A percentile compares a stretch with the other conserved stretches of the same genome.
Evolutionary conservation across 2,888 invertebrate genomes (phyloP).

Genomic region (Calameuta idolon): DNA sequence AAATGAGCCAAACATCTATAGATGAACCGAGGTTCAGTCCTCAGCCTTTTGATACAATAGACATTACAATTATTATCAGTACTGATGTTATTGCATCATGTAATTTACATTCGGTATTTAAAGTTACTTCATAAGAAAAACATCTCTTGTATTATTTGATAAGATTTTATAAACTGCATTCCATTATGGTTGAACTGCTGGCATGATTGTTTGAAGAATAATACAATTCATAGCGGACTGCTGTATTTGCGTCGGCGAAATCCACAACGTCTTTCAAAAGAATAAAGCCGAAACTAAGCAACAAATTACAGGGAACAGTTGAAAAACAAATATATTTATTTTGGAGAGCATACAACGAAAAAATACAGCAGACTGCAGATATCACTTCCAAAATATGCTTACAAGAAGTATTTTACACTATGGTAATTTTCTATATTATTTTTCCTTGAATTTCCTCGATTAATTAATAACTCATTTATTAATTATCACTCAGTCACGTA

Average conservation of each 20-base stretch:
- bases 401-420: constrained; percentile 37
- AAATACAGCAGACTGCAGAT: constrained; percentile 48
- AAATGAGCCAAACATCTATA: too few relatives aligned
- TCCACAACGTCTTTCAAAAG: constrained; percentile 1
- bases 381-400: constrained; percentile 41
- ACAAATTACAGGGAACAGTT: too few relatives aligned
- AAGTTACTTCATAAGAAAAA: constrained; percentile 12
- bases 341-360: constrained; percentile 14
- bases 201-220: too few relatives aligned
- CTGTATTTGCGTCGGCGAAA: constrained; percentile 31
- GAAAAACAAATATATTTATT: constrained; percentile 21
- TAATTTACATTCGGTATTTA: too few relatives aligned
- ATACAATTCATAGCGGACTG: constrained; percentile 25
- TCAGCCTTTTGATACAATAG: too few relatives aligned
- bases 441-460: constrained; percentile 22
- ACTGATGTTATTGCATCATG: too few relatives aligned
- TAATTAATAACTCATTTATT: constrained; percentile 26
- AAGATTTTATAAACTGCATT: too few relatives aligned
- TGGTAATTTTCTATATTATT: constrained; percentile 29
- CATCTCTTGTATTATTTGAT: constrained; percentile 10
- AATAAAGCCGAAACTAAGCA: too few relatives aligned
- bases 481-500: constrained; percentile 22
- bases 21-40: too few relatives aligned
- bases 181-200: too few relatives aligned
- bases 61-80: too few relatives aligned